Conservation (phyloP, 2,113 vertebrate genomes). For the Varanus komodoensis region DNA sequence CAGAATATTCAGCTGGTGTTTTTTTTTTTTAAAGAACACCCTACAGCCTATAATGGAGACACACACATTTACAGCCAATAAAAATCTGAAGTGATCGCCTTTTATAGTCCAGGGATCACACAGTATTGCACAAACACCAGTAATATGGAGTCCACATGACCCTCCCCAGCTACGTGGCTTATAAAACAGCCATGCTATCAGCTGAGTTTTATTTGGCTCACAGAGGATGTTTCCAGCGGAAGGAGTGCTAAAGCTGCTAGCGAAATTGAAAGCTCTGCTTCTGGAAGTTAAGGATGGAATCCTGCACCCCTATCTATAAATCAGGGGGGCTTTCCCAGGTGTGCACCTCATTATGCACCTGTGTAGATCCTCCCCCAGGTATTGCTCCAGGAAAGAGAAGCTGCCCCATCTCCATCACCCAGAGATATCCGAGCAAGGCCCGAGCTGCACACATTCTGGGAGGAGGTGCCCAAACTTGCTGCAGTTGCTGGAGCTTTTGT, state of each 20-base stretch:
- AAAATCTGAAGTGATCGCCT: slow-evolving; percentile 1
- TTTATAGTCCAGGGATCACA: slow-evolving; percentile 16
- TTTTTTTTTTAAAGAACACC: neutral
- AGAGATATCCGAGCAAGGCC: no score
- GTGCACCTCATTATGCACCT: no score
- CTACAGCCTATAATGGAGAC: slow-evolving; percentile 48
- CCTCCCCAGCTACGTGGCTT: neutral
- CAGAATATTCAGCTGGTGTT: slow-evolving; percentile 65
- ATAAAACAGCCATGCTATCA: neutral
- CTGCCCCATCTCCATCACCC: no score
- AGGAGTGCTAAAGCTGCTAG: neutral
- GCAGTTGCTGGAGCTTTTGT: no score
- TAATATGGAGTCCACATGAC: neutral
- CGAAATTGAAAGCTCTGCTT: no score
- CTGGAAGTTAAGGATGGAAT: no score
- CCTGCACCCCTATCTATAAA: no score
- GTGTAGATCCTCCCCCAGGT: no score
- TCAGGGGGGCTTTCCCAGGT: no score
- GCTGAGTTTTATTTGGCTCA: neutral
- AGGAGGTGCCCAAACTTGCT: no score
- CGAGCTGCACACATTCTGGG: no score
- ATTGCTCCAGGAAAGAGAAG: no score
- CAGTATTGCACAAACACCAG: neutral
- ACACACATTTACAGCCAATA: slow-evolving; percentile 9
- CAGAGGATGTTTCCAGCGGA: neutral